Evolutionary conservation across 2,797 vertebrate species (phyloP).

Genomic region (Mareca penelope): DNA sequence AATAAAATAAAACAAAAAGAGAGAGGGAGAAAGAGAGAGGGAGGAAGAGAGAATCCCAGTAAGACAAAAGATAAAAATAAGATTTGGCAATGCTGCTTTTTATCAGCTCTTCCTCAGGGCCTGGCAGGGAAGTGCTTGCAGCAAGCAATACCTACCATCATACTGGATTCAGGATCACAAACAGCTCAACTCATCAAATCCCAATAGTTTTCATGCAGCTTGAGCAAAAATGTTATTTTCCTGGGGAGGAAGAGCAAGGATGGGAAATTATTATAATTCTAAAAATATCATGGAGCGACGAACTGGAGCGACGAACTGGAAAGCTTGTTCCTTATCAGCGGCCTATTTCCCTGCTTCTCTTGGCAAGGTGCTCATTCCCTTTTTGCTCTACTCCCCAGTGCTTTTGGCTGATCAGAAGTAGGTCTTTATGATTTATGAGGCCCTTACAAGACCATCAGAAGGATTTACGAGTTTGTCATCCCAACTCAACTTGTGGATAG

Average conservation of each 20-base stretch:
- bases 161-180: not conserved
- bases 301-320: not conserved
- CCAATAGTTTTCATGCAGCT: not conserved
- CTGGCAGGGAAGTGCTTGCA: not conserved
- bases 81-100: not conserved
- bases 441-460: not conserved
- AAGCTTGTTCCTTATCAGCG: not conserved
- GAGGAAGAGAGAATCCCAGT: not conserved
- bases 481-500: not conserved
- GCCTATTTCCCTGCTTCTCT: not conserved
- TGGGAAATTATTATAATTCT: not conserved
- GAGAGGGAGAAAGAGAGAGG: not conserved
- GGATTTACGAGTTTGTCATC: not conserved
- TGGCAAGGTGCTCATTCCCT: not conserved
- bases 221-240: not conserved
- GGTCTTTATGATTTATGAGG: not conserved
- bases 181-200: not conserved
- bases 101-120: not conserved
- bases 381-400: not conserved
- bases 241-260: not conserved
- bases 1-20: not conserved
- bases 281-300: accelerated
- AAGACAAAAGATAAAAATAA: conserved; percentile 7
- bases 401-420: not conserved
- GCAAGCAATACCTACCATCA: not conserved